Evolutionary conservation across 2,797 vertebrate genomes (phyloP), one percentile per base, ranked within the genome.

Genomic region (Poecilia picta): DNA sequence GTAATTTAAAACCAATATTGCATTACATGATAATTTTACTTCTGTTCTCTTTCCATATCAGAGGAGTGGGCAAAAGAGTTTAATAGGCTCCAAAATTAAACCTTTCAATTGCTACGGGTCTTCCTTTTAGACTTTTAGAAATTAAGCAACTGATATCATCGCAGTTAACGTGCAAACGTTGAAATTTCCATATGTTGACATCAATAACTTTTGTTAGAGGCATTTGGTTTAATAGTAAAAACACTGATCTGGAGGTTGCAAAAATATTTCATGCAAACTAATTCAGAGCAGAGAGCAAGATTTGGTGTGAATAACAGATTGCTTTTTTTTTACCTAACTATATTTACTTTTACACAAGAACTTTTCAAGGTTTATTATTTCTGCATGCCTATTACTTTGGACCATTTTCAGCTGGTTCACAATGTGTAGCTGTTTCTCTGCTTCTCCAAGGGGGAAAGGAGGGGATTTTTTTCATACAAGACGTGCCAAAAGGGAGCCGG

Each of bases 401-500:
- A 62, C 79, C 77, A 85, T 77, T 18, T 75, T 78, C 68, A 84
- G 39, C 47, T 83, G 74, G 72, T 81, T 83, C 43, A 87, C 83
- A 23, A 76, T 62, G 57, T 46, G 85, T 77, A 80, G 36, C 57
- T 78, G 53, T 66, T 72, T 73, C 12, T 62, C 46, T 74, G 16
- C 74, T 62, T 78, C 72, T 80, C 77, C 68, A 71, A 72, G 75
- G 80, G 80, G 84, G 77, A 79, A 72, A 81, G 77, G 89, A 85
- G 78, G 73, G n/a, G n/a, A 8, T 41, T 20, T 28, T 49, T 85
- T 87, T 86, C 45, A 23, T 79, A 85, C 84, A 92, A 93, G 85
- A 92, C 87, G 87, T 91, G 89, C 84, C 85, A 90, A 84, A 86
- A 64, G 84, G 89, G 89, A 91, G 86, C 88, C 89, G 85, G 76